Evolutionary conservation across 1,140 invertebrate genomes (phyloP), one percentile per base, ranked within the genome.

Genomic region (Danaus plexippus): DNA sequence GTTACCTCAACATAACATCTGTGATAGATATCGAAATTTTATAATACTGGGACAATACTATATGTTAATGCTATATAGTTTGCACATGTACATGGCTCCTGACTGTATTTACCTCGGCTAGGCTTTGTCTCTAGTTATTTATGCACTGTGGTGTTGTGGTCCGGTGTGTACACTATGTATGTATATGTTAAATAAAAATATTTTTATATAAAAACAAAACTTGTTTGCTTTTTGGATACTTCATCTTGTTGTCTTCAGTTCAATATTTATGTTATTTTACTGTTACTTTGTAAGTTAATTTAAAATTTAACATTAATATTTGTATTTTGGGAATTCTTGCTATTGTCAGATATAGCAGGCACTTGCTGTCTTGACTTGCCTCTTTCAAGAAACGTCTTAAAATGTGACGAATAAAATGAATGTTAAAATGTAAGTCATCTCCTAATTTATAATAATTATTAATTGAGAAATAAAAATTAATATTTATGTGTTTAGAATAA

Each of bases 151-250:
- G 47, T 63, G 59, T 55, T 63, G 64, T 46, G 60, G 64, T 66
- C 68, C 70, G 68, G 61, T 75, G 75, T 78, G 66, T 75, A 77
- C 63, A 64, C 70, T 52, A 60, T 80, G 71, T 76, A 63, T 77
- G 64, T 75, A 75, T 67, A 58, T 15, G 15, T 71, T 73, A 79
- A 58, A 75, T 75, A 77, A 59, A 15, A 75, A 70, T 81, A 82
- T 82, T 82, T 82, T 82, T 65, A 51, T 77, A 75, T 56, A 41
- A 54, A n/a, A 47, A 44, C 1, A 15, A 15, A 15, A 15, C 15
- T 15, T 15, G 15, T 15, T 15, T 15, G 3, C 15, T 15, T 15
- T 15, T 15, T 15, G 3, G 15, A 3, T 3, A 15, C 15, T 15
- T 15, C 15, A 15, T 15, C 15, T 15, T 49, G 43, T 52, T 47